Base-by-base conservation (phyloP, 2,797 vertebrate genomes). In the Cephalopachus bancanus region DNA sequence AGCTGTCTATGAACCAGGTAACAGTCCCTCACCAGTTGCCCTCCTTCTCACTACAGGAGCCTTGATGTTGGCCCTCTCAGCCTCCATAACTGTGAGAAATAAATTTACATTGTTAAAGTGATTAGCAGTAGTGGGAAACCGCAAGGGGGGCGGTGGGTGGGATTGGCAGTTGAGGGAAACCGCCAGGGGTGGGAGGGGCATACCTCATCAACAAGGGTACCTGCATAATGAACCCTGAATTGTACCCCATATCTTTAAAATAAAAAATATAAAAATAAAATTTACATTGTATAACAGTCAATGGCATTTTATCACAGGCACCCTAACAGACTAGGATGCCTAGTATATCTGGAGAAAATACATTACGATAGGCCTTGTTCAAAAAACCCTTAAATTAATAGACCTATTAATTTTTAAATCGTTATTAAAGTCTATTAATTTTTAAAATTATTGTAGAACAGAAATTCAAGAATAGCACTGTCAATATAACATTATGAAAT, bases 301-400 rank as follows among this genome's bases (percentile, higher is more conserved):
- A n/a, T 11, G 37, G 9, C 22, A 22, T 59, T 69, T 76, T 59
- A 11, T 59, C 16, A 69, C 20, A 51, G 62, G 20, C 26, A 7
- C 49, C 44, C 51, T 86, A 60, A 79, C 30, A 51, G 62, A 33
- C 62, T 59, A 20, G 37, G 30, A 80, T 51, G 79, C 1, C 1
- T 33, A 59, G 10, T 69, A 16, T 69, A 64, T 83, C 28, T 59
- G 3, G 37, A 83, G 55, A 72, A 90, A 89, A 86, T 24, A 37
- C 78, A 51, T 62, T 83, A 92, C 74, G 19, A 74, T 62, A 76
- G 81, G 1, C 0, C 7, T 92, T 51, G 59, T 10, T 88, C n/a
- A 49, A 79, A 95, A 78, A 78, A 53, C 69, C 37, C 86, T 78
- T 79, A 88, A 94, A 83, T 76, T 92, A 78, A 87, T 64, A 87